phyloP scores from a whole-genome alignment of 2,888 invertebrate genomes.

The Orthonevra nobilis region DNA sequence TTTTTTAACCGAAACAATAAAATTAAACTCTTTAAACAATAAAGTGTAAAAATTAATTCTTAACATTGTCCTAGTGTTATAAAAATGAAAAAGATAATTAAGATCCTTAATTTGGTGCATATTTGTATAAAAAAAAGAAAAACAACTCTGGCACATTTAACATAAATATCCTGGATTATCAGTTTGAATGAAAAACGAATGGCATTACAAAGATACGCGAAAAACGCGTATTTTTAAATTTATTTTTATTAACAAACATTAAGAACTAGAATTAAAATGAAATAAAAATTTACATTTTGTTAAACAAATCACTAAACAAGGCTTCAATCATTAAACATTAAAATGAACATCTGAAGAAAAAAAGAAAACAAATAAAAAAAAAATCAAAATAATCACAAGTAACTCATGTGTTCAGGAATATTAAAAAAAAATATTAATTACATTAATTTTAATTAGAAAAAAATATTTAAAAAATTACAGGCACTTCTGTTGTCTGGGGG shows the following conservation, averaged over 20 bases:
- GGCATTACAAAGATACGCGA: conserved; percentile 57
- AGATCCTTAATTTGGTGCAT: conserved; percentile 64
- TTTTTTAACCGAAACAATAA: conserved; percentile 35
- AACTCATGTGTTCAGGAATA: conserved; percentile 62
- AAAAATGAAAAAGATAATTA: conserved; percentile 29
- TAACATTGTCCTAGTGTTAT: conserved; percentile 32
- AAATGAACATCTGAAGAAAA: conserved; percentile 2
- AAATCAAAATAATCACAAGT: too few species aligned
- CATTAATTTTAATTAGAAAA: conserved; percentile 54
- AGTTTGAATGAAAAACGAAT: conserved; percentile 33
- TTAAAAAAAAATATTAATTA: conserved; percentile 50
- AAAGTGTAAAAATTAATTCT: conserved; percentile 21
- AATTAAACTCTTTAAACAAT: neutral
- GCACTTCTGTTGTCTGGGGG: conserved; percentile 54
- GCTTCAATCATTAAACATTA: conserved; percentile 35
- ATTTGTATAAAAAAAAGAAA: conserved; percentile 29
- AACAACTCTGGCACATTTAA: conserved; percentile 47
- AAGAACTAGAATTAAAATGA: neutral
- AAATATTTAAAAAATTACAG: conserved; percentile 41
- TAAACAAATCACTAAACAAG: conserved; percentile 6
- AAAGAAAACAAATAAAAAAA: conserved; percentile 16
- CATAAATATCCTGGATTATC: conserved; percentile 56
- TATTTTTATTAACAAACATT: conserved; percentile 7
- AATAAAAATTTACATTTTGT: neutral
- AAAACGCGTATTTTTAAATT: conserved; percentile 6